phyloP scores from a whole-genome alignment of 2,797 vertebrate species.

The Chelidonichthys spinosus region DNA sequence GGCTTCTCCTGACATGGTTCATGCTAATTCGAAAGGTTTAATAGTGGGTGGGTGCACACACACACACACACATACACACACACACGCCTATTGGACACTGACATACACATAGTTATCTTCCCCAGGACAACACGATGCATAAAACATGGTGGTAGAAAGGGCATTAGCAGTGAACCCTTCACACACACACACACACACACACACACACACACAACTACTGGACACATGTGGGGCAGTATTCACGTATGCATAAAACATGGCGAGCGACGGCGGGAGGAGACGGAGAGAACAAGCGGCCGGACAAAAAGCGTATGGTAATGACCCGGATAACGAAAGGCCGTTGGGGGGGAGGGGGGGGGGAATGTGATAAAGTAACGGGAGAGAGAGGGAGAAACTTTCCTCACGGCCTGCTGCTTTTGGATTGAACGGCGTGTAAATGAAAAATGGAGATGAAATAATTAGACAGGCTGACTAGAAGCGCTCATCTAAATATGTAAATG shows the following conservation, averaged over 20 bases:
- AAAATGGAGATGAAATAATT: slow-evolving; percentile 88
- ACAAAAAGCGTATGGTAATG: slow-evolving; percentile 79
- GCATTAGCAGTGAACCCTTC: slow-evolving; percentile 61
- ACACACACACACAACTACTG: slow-evolving; percentile 42
- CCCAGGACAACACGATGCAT: slow-evolving; percentile 61
- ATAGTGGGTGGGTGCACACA: slow-evolving; percentile 26
- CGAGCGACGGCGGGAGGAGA: slow-evolving; percentile 62
- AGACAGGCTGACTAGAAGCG: slow-evolving; percentile 83
- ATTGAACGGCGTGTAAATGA: slow-evolving; percentile 77
- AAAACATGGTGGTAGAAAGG: slow-evolving; percentile 66
- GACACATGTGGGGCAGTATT: slow-evolving; percentile 58
- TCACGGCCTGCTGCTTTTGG: slow-evolving; percentile 74
- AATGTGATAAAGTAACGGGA: slow-evolving; percentile 63
- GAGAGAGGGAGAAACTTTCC: slow-evolving; percentile 63
- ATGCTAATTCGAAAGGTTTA: slow-evolving; percentile 69
- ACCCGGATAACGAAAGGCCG: slow-evolving; percentile 71
- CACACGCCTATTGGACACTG: slow-evolving; percentile 21
- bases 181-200: slow-evolving; percentile 5
- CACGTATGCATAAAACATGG: slow-evolving; percentile 77
- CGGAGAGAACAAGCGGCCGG: slow-evolving; percentile 73
- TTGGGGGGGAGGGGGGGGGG: slow-evolving; percentile 57
- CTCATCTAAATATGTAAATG: slow-evolving; percentile 90
- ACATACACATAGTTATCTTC: slow-evolving; percentile 38
- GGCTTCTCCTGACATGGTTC: slow-evolving; percentile 58
- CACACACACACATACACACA: slow-evolving; percentile 15